Conservation (phyloP, 2,888 invertebrate genomes). For the Petrolisthes cinctipes region DNA sequence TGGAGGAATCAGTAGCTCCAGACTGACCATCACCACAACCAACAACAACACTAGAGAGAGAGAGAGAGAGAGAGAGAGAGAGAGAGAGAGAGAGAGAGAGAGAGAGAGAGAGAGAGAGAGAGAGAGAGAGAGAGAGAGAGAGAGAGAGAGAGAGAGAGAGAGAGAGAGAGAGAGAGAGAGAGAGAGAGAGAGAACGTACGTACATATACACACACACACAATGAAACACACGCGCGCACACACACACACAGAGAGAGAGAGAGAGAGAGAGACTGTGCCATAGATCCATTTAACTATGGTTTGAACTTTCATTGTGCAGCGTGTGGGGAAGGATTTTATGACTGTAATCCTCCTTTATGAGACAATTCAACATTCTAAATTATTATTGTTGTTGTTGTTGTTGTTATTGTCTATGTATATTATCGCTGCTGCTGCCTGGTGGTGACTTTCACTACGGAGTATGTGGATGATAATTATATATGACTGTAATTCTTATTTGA, state of each 20-base stretch:
- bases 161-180: constrained; percentile 33
- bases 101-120: constrained; percentile 9
- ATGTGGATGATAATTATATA: no score
- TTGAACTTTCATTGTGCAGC: background rate
- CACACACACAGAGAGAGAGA: background rate
- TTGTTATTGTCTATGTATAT: no score
- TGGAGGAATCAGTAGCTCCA: no score
- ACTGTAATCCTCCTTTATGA: background rate
- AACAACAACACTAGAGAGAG: background rate
- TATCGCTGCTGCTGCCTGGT: no score
- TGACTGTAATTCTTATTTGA: no score
- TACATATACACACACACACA: background rate
- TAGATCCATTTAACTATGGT: background rate
- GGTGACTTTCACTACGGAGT: no score
- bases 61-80: background rate
- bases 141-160: constrained; percentile 27
- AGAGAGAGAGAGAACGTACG: constrained; percentile 16
- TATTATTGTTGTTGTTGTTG: background rate
- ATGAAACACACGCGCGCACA: background rate
- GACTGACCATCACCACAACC: no score
- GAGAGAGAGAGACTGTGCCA: background rate
- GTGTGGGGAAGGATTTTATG: background rate
- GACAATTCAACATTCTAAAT: background rate
- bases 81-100: background rate
- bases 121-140: constrained; percentile 28